Conservation (phyloP, 2,113 vertebrate species). For the Myotis brandtii region DNA sequence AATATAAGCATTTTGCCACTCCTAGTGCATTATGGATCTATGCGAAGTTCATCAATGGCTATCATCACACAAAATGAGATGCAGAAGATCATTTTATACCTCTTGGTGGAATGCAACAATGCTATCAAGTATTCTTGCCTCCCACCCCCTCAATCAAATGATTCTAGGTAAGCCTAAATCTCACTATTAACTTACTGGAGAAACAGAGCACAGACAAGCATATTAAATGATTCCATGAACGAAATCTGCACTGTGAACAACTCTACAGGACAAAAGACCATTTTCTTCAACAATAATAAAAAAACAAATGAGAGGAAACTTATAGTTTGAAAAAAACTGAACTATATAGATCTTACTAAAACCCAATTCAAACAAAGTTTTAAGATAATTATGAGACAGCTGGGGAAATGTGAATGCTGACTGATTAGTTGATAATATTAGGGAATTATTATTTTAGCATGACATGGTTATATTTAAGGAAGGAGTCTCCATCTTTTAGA, state of each 20-base stretch:
- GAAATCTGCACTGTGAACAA: constrained; percentile 36
- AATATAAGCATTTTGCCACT: neutral
- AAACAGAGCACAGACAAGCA: neutral
- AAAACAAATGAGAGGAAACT: constrained; percentile 20
- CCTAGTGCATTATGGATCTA: neutral
- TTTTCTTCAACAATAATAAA: constrained; percentile 39
- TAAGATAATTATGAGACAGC: constrained; percentile 31
- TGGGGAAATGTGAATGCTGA: neutral
- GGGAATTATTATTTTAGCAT: neutral
- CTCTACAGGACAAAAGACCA: constrained; percentile 6
- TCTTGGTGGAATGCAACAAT: neutral
- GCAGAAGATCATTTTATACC: neutral
- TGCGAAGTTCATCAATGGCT: constrained; percentile 10
- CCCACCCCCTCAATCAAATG: neutral
- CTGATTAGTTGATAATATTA: neutral
- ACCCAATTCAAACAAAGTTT: constrained; percentile 19
- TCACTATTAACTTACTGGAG: neutral
- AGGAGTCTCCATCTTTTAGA: neutral
- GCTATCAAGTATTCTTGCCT: neutral
- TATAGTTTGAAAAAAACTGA: constrained; percentile 35
- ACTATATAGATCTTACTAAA: constrained; percentile 16
- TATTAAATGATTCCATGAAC: neutral
- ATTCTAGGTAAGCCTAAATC: constrained; percentile 27
- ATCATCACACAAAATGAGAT: neutral
- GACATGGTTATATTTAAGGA: constrained; percentile 13